These are phyloP conservation scores for Periphyllus acericola DNA, from an alignment of 2,888 invertebrate genomes.

Conservation along the genomic window DNA sequence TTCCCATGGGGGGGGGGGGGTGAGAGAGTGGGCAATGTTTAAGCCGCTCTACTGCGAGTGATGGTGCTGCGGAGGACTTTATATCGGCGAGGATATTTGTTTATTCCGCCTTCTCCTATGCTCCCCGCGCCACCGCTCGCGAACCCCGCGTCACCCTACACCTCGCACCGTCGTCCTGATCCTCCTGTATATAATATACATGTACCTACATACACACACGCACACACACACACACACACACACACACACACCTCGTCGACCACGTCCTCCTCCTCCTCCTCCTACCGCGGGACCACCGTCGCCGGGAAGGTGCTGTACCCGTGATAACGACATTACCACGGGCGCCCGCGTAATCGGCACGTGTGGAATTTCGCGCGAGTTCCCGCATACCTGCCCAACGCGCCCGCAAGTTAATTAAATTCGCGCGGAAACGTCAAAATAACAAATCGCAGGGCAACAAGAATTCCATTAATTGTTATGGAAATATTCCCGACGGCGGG, in stretches of 20 bases:
- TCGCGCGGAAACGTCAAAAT: conserved; percentile 35
- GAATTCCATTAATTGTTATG: conserved; percentile 50
- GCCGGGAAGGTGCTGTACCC: conserved; percentile 6
- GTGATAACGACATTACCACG: conserved; percentile 58
- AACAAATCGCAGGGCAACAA: conserved; percentile 28
- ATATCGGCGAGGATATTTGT: conserved; percentile 33
- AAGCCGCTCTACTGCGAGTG: conserved; percentile 3
- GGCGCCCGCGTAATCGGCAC: conserved; percentile 49
- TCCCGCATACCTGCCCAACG: conserved; percentile 35
- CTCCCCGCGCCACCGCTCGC: background rate
- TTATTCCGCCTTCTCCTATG: conserved; percentile 4
- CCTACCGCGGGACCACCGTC: background rate
- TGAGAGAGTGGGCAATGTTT: conserved; percentile 9
- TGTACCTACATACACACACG: too few relatives aligned
- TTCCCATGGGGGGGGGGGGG: conserved; percentile 34
- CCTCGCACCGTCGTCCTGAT: background rate
- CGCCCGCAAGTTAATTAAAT: conserved; percentile 59
- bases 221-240: background rate
- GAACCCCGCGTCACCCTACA: too few relatives aligned
- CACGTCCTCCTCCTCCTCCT: too few relatives aligned
- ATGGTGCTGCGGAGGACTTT: background rate
- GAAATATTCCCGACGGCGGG: background rate
- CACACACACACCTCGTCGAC: background rate
- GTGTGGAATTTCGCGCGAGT: conserved; percentile 57
- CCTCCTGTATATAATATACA: too few relatives aligned